Percentiles rank a stretch among this genome's conserved stretches.
Conservation (phyloP, 2,888 invertebrate genomes). For the Aleiodes leptofemur region DNA sequence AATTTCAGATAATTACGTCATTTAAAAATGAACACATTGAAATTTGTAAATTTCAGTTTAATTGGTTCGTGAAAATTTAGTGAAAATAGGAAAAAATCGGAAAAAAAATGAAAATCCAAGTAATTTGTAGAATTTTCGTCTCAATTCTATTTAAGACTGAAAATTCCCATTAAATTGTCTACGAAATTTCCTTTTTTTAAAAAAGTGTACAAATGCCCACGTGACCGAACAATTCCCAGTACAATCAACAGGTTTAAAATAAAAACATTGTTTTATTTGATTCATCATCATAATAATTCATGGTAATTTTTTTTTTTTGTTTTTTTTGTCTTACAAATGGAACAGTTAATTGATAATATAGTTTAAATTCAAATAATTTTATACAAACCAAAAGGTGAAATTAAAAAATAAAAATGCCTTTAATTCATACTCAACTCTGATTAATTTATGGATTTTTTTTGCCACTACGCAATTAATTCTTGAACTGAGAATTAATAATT, state of each 20-base stretch:
- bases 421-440: conserved; percentile 4
- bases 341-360: conserved; percentile 32
- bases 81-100: no score
- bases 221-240: no score
- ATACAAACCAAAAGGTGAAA: conserved; percentile 12
- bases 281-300: conserved; percentile 35
- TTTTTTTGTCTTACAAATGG: conserved; percentile 30
- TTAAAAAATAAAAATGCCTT: not conserved
- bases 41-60: no score
- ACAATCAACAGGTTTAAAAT: not conserved
- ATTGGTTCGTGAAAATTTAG: no score
- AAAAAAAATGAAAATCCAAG: no score
- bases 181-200: no score
- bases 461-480: not conserved
- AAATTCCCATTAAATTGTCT: no score
- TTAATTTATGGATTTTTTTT: conserved; percentile 17
- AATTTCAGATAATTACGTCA: no score
- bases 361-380: conserved; percentile 21
- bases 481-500: not conserved
- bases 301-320: conserved; percentile 15
- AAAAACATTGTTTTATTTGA: conserved; percentile 26
- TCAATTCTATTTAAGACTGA: no score
- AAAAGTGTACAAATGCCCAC: no score
- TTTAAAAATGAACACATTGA: no score
- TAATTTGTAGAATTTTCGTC: no score